Conservation (phyloP, 2,113 vertebrate species). For the Urocolius indicus region DNA sequence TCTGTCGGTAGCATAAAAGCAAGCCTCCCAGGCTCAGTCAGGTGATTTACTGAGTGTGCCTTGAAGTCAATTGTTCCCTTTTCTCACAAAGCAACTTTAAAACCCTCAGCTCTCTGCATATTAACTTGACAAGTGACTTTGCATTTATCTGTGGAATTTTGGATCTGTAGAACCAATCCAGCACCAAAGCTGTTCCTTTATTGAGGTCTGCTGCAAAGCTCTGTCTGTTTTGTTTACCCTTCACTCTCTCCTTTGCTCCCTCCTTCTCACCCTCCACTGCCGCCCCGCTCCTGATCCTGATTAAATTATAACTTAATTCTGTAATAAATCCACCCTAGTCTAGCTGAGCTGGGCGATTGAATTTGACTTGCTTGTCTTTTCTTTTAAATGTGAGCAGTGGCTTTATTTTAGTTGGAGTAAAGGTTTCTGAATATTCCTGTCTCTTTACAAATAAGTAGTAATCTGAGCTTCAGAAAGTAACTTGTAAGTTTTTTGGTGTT, state of each 20-base stretch:
- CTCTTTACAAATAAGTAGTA: not conserved
- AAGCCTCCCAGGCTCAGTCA: not conserved
- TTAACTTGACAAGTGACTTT: not conserved
- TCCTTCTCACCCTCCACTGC: not conserved
- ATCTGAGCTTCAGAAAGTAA: not conserved
- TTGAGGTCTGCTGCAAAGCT: not conserved
- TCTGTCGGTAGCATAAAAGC: not conserved
- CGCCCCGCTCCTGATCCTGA: rapidly evolving
- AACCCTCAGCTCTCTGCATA: not conserved
- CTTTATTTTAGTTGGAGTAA: not conserved
- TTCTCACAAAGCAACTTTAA: not conserved
- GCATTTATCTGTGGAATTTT: not conserved
- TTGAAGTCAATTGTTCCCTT: not conserved
- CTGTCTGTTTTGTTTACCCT: not conserved
- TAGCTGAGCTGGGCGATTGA: not conserved
- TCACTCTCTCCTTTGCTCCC: not conserved
- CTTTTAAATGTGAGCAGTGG: not conserved
- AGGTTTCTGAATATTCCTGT: not conserved
- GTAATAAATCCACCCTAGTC: not conserved
- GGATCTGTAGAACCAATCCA: not conserved
- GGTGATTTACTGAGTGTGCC: not conserved
- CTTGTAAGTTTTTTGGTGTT: not conserved
- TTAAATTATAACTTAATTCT: not conserved
- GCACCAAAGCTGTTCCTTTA: not conserved
- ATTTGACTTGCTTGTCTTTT: not conserved